Conservation (phyloP, 1,140 invertebrate species). For the Batillaria attramentaria region DNA sequence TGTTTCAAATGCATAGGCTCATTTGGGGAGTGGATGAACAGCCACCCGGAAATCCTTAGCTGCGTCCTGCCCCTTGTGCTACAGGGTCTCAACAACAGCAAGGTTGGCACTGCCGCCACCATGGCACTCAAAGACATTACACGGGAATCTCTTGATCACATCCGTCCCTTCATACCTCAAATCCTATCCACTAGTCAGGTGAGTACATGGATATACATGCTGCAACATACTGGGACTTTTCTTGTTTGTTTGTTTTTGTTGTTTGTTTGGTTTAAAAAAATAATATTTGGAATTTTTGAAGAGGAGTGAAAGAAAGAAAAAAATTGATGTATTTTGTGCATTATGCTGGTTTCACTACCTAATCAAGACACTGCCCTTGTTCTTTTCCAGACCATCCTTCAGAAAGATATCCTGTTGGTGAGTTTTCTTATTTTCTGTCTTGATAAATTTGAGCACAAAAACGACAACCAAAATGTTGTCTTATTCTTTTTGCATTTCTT, state of each 20-base stretch:
- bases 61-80: conserved; percentile 79
- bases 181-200: conserved; percentile 79
- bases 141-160: conserved; percentile 81
- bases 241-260: too few species aligned
- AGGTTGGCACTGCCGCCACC: conserved; percentile 84
- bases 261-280: too few species aligned
- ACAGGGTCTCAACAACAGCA: conserved; percentile 78
- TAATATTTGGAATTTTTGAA: too few species aligned
- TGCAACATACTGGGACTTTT: too few species aligned
- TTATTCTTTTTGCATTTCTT: neutral
- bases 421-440: too few species aligned
- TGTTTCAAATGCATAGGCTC: conserved; percentile 77
- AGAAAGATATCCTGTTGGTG: conserved; percentile 42
- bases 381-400: conserved; percentile 36
- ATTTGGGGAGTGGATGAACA: conserved; percentile 87
- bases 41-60: conserved; percentile 76
- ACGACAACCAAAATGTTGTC: too few species aligned
- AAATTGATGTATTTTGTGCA: too few species aligned
- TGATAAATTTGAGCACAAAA: too few species aligned
- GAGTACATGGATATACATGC: too few species aligned
- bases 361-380: too few species aligned
- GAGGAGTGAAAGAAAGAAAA: too few species aligned
- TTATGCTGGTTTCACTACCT: neutral
- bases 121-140: conserved; percentile 90
- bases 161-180: conserved; percentile 82